These are phyloP conservation scores for Hydrolagus colliei DNA, from an alignment of 2,797 vertebrate species.

Conservation along the genomic window DNA sequence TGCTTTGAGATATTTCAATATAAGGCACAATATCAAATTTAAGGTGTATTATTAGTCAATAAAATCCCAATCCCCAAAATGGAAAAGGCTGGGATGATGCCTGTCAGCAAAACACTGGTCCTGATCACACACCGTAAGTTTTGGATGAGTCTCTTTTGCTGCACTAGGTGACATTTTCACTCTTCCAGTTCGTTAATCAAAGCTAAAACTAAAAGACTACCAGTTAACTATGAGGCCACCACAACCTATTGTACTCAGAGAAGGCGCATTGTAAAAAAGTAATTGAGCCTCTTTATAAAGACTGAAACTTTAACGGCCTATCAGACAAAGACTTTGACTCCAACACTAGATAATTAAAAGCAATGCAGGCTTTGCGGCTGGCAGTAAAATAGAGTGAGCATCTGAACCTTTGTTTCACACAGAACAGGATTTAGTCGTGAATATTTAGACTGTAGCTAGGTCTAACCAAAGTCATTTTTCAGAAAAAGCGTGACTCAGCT, in stretches of 20 bases:
- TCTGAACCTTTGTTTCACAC: not conserved
- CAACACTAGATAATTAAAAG: slow-evolving; percentile 22
- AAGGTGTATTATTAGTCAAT: too few species aligned
- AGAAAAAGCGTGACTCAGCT: not conserved
- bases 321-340: slow-evolving; percentile 9
- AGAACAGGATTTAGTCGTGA: not conserved
- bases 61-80: too few species aligned
- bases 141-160: not conserved
- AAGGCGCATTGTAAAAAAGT: slow-evolving; percentile 24
- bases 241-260: slow-evolving; percentile 2
- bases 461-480: not conserved
- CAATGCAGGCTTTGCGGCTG: slow-evolving; percentile 5
- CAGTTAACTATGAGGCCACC: slow-evolving; percentile 5
- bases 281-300: slow-evolving; percentile 15
- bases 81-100: too few species aligned
- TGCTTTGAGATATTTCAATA: too few species aligned
- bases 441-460: not conserved
- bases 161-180: not conserved
- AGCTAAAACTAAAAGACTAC: slow-evolving; percentile 5
- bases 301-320: slow-evolving; percentile 9
- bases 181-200: slow-evolving; percentile 19
- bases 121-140: too few species aligned
- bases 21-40: too few species aligned
- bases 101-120: too few species aligned
- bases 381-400: not conserved